These are phyloP conservation scores for Prochilodus magdalenae DNA, from an alignment of 2,113 vertebrate genomes.

Conservation along the genomic window DNA sequence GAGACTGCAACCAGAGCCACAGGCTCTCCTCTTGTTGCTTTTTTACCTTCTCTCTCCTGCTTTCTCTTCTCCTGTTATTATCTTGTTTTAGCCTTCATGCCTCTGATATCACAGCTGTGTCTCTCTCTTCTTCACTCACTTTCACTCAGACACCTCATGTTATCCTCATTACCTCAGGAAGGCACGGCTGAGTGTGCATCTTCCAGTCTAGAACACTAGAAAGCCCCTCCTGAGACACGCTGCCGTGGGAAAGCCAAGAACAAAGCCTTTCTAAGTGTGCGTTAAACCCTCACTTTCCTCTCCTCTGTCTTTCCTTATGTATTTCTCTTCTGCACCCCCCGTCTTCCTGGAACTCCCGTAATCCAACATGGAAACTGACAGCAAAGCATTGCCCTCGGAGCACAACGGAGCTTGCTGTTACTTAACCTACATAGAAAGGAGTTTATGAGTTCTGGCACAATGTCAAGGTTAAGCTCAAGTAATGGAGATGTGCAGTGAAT, in stretches of 20 bases:
- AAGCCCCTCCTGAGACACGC: conserved; percentile 3
- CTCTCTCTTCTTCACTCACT: neutral
- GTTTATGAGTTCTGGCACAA: neutral
- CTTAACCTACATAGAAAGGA: neutral
- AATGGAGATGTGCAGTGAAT: neutral
- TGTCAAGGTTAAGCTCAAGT: neutral
- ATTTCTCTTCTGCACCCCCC: neutral
- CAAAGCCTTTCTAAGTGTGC: neutral
- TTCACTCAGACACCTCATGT: neutral
- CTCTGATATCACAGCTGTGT: neutral
- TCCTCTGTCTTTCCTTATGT: neutral
- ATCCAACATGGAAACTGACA: neutral
- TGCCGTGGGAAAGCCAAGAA: conserved; percentile 35
- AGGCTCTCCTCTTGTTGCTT: neutral
- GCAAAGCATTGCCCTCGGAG: neutral
- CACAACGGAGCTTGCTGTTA: neutral
- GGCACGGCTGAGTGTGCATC: conserved; percentile 5
- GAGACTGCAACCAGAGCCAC: conserved; percentile 22
- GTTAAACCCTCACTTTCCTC: neutral
- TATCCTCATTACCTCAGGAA: neutral
- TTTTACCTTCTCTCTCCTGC: neutral
- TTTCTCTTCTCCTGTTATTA: neutral
- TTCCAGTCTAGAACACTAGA: conserved; percentile 20
- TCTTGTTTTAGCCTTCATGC: neutral
- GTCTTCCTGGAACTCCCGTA: conserved; percentile 7